phyloP scores from a whole-genome alignment of 2,888 invertebrate species.

The Rutpela maculata region DNA sequence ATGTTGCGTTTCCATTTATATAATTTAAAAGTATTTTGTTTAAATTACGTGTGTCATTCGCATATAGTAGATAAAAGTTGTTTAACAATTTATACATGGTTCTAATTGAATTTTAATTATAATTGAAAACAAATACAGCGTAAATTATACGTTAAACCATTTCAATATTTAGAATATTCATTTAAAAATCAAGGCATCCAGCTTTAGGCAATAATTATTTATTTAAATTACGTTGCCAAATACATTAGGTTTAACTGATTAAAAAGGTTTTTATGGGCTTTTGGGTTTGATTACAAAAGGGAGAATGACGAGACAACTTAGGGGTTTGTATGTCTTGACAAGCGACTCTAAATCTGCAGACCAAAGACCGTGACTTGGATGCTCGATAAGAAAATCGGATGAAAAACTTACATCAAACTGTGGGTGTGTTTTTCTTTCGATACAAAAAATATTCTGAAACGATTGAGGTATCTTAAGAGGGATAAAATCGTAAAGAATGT shows the following conservation, averaged over 20 bases:
- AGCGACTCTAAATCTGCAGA: constrained; percentile 41
- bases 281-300: constrained; percentile 38
- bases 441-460: constrained; percentile 27
- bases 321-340: constrained; percentile 40
- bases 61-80: not conserved
- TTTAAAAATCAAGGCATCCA: not conserved
- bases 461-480: constrained; percentile 24
- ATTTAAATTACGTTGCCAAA: constrained; percentile 21
- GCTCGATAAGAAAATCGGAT: constrained; percentile 54
- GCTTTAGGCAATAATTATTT: not conserved
- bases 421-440: constrained; percentile 38
- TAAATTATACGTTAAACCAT: not conserved
- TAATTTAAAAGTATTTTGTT: not conserved
- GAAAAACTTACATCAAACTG: constrained; percentile 42
- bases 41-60: not conserved
- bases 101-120: not conserved
- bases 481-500: constrained; percentile 2
- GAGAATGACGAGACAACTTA: constrained; percentile 42
- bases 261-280: constrained; percentile 30
- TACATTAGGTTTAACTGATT: constrained; percentile 36
- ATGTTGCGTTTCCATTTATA: not conserved
- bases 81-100: not conserved
- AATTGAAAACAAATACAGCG: not conserved
- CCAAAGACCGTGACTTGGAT: constrained; percentile 59
- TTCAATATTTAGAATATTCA: not conserved